Percentiles rank a stretch among this genome's conserved stretches.
Evolutionary conservation across 2,113 vertebrate species (phyloP).

Genomic region (Tetrao urogallus): DNA sequence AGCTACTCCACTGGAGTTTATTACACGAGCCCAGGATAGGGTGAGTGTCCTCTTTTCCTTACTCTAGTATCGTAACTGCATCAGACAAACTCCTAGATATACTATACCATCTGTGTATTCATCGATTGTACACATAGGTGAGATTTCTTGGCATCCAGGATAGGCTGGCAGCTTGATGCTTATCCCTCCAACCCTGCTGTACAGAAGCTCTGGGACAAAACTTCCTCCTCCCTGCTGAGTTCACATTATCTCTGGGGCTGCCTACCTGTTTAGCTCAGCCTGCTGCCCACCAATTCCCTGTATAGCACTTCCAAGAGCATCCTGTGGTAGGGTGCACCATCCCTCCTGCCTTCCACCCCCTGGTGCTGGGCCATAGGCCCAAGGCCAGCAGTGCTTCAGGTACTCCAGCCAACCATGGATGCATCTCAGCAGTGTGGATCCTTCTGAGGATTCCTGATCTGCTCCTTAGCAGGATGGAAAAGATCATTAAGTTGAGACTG

Average conservation of each 20-base stretch:
- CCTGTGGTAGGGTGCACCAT: not conserved
- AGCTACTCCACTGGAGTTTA: too few relatives aligned
- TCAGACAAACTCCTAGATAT: too few relatives aligned
- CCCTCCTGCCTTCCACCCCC: not conserved
- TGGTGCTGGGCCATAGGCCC: fast-evolving
- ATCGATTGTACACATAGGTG: not conserved
- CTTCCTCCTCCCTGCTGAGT: not conserved
- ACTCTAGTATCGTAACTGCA: too few relatives aligned
- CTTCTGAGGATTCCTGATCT: not conserved
- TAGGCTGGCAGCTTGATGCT: not conserved
- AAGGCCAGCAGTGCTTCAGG: not conserved
- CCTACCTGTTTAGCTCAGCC: not conserved
- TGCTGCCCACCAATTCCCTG: not conserved
- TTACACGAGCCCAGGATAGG: too few relatives aligned
- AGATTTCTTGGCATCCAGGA: not conserved
- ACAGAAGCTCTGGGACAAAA: fast-evolving
- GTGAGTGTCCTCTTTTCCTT: too few relatives aligned
- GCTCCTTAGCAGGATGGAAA: not conserved
- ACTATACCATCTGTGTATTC: too few relatives aligned
- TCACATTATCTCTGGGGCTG: not conserved
- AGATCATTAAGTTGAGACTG: not conserved
- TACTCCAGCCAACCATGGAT: fast-evolving
- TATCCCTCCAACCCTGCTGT: not conserved
- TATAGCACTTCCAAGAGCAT: fast-evolving
- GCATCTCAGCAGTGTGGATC: fast-evolving